Evolutionary conservation across 2,888 invertebrate genomes (phyloP).

Genomic region (Diadegma fenestrale): DNA sequence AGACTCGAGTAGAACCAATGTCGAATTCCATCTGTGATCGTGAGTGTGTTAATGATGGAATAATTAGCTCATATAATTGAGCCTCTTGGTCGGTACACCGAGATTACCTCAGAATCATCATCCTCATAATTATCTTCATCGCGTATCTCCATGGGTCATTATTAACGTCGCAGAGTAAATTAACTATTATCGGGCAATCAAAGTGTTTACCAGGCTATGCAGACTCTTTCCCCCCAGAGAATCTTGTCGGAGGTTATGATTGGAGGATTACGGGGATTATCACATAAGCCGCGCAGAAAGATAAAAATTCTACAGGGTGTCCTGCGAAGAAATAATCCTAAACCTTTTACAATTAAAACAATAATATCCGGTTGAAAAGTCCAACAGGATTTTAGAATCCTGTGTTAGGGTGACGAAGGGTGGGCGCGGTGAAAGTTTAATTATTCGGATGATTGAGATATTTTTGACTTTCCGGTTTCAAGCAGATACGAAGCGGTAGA

Average conservation of each 20-base stretch:
- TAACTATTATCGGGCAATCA: slow-evolving; percentile 50
- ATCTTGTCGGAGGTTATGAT: slow-evolving; percentile 23
- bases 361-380: no score
- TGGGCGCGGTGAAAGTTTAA: not conserved
- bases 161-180: slow-evolving; percentile 21
- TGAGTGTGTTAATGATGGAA: not conserved
- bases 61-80: slow-evolving; percentile 10
- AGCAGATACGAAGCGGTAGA: slow-evolving; percentile 13
- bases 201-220: not conserved
- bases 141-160: not conserved
- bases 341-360: no score
- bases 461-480: not conserved
- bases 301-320: not conserved
- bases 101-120: not conserved
- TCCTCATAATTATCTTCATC: slow-evolving; percentile 6
- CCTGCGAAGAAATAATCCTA: not conserved
- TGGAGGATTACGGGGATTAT: slow-evolving; percentile 21
- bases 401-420: not conserved
- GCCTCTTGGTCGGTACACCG: not conserved
- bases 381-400: no score
- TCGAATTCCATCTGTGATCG: not conserved
- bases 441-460: slow-evolving; percentile 2
- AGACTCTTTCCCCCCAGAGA: not conserved
- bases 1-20: not conserved
- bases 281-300: slow-evolving; percentile 30